Evolutionary conservation across 2,888 invertebrate genomes (phyloP), one percentile per base, ranked within the genome.

Genomic region (Nephrocerus scutellatus): DNA sequence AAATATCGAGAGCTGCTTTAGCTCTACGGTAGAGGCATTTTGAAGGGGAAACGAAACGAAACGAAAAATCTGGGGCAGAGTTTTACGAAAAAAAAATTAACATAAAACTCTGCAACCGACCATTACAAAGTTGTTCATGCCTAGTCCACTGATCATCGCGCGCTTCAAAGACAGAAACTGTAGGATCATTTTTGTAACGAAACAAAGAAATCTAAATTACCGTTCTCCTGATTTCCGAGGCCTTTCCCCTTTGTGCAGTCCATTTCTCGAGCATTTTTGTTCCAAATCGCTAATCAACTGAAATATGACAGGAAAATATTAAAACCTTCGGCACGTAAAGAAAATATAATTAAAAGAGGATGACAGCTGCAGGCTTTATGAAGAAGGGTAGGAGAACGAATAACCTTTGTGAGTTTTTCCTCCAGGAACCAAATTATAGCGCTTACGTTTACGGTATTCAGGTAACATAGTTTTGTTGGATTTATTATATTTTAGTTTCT

Each of bases 161-260:
- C 30, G 79, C 77, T 47, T 79, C 76, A 58, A 74, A 90, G 3
- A 92, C 91, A 47, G 92, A 70, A 37, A 91, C 90, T 74, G 72
- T 76, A 25, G 73, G 79, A 62, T 89, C 84, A 46, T 79, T 78
- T 62, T 89, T 91, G 49, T 78, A 76, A 49, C 72, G 72, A 1
- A 89, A 76, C 55, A 16, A 95, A 77, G 56, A 90, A 89, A 20
- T 85, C 83, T 7, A 79, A 79, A 48, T 82, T 80, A 33, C 96
- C 96, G 65, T 88, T 79, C 59, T 84, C 82, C 16, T 84, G 79
- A 0, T 79, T 75, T 32, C 96, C 96, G 31, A 96, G 75, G 9
- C 95, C 95, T 68, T 86, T 85, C 2, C 95, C 95, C 49, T 79
- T 79, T 18, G 79, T 75, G 95, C 96, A 96, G 2, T 95, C 96